Evolutionary conservation across 1,140 invertebrate species (phyloP), one percentile per base, ranked within the genome.

Genomic region (Drusus annulatus): DNA sequence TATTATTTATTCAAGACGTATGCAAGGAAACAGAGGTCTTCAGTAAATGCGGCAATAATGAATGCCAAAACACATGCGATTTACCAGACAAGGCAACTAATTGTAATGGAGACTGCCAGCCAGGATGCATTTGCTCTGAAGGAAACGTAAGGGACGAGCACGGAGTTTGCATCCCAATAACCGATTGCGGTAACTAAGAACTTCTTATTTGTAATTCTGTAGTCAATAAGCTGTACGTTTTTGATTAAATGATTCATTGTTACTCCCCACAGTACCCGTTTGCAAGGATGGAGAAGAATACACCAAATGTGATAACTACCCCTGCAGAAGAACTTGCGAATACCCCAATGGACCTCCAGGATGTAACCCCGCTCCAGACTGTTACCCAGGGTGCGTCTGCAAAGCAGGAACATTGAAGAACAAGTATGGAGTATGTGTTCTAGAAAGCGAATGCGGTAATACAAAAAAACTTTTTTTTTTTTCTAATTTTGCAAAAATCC

Each of bases 331-430:
- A 28, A 81, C 80, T 28, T 81, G 80, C 25, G 31, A 28, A 13
- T 62, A 81, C 17, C 63, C 80, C 15, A 45, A 81, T 28, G 23
- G 25, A 0, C 17, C 23, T 17, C 19, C 63, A 6, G 31, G 28
- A 10, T 65, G 62, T n/a, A 19, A 16, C 16, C 17, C 21, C 2
- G 6, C 51, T 25, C 15, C n/a, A 7, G 63, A 50, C 15, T 78
- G 76, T 19, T 63, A 58, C 16, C 52, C 80, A 31, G 80, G 80
- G 65, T 81, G 80, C 45, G 52, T 81, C 2, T 81, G 80, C 31
- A 16, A 17, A 6, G 10, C 45, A 13, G 80, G 76, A 56, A 78
- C 65, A 19, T 28, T 81, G 15, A 81, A 54, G 56, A 75, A 23
- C 3, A 7, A 21, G 1, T 2, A 56, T 3, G 52, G 23, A 2